Percentiles rank a stretch among this genome's conserved stretches.
These are phyloP conservation scores for Pristiophorus japonicus DNA, from an alignment of 2,113 vertebrate genomes.

Conservation along the genomic window DNA sequence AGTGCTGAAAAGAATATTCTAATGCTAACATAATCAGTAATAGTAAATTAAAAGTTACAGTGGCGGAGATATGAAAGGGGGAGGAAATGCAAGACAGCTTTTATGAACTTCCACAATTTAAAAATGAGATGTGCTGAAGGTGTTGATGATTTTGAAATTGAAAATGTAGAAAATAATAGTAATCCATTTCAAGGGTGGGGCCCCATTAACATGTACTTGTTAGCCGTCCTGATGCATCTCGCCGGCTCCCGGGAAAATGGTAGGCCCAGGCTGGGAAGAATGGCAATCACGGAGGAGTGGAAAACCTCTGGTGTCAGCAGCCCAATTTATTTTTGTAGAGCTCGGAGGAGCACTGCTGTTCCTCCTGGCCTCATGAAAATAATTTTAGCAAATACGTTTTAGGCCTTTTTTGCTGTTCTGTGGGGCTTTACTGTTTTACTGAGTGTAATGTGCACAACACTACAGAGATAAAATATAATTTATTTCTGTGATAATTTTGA, in stretches of 20 bases:
- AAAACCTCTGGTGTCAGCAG: background rate
- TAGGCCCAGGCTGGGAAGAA: background rate
- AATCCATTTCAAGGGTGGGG: too few relatives aligned
- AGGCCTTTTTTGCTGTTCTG: background rate
- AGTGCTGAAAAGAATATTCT: background rate
- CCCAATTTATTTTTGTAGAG: background rate
- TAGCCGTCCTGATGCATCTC: background rate
- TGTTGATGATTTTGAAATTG: background rate
- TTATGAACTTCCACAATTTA: background rate
- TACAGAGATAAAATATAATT: background rate
- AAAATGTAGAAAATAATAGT: background rate
- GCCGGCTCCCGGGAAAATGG: background rate
- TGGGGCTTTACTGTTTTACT: background rate
- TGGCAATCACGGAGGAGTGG: background rate
- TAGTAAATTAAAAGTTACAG: background rate
- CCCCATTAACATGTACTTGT: too few relatives aligned
- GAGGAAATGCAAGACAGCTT: too few relatives aligned
- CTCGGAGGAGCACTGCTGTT: background rate
- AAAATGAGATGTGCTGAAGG: background rate
- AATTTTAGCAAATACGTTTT: background rate
- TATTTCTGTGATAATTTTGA: background rate
- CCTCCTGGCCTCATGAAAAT: background rate
- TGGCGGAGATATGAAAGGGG: background rate
- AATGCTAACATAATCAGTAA: background rate
- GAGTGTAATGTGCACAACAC: background rate